Base-by-base conservation (phyloP, 1,140 invertebrate genomes). In the Formica exsecta region DNA sequence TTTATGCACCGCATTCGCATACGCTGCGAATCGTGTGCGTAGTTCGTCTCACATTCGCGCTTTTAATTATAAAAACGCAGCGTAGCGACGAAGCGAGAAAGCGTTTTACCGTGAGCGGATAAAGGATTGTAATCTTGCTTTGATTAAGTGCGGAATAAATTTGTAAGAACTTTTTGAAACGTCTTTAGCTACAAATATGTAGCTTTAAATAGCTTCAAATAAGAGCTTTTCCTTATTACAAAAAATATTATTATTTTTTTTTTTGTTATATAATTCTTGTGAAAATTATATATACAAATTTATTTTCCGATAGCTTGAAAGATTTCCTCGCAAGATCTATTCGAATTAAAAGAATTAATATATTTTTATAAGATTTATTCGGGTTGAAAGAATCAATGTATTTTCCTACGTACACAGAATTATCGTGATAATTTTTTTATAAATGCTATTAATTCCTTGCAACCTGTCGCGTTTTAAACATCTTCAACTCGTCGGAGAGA, bases 1-100 rank as follows among this genome's bases (percentile, higher is more conserved):
- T 89, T 87, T 89, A 89, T 87, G 85, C 75, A 51, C 36, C 8
- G 25, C 62, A 48, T 75, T 75, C 54, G 36, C 59, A 41, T 29
- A 59, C 36, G 13, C 22, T 36, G 54, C 16, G 25, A 83, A 6
- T 68, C 44, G 44, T 64, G 19, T 29, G 29, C 62, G 64, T 22
- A 32, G 64, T 7, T 11, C 64, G 64, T 80, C 64, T 41, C 38
- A 38, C 38, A 16, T 44, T 68, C 38, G 65, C 16, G 44, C 44
- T 80, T 57, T 80, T 80, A 80, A 80, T 80, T 80, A 80, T 25
- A 44, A n/a, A n/a, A 80, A 11, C 48, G 25, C 41, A 41, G 44
- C n/a, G 11, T 54, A 13, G 48, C 65, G 36, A 70, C 61, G 48
- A 51, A 38, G 13, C 32, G 13, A 36, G 19, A n/a, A 80, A 16